A percentile compares a stretch with the other conserved stretches of the same genome.
These are phyloP conservation scores for Catagonus wagneri DNA, from an alignment of 2,113 vertebrate genomes.

Conservation along the genomic window DNA sequence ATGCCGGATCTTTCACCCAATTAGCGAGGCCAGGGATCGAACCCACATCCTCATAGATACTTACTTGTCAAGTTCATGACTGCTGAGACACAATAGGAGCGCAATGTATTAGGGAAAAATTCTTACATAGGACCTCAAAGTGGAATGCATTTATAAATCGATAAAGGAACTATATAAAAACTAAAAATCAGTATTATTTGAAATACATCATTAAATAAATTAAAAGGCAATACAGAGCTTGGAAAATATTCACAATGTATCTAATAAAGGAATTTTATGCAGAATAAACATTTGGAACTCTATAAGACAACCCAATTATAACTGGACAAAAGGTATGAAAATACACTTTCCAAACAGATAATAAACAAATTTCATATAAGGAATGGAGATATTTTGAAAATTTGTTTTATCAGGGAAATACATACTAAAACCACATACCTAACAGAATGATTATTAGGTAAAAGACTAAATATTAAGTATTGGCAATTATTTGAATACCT, in stretches of 20 bases:
- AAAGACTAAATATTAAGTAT: not conserved
- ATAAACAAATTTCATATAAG: not conserved
- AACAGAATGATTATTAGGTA: not conserved
- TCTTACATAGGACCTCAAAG: not conserved
- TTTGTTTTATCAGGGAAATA: not conserved
- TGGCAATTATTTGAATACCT: not conserved
- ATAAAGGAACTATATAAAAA: not conserved
- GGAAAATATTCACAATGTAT: not conserved
- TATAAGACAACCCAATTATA: not conserved
- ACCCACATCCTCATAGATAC: too few species aligned
- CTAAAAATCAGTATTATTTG: not conserved
- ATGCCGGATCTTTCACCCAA: too few species aligned
- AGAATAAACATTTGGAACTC: not conserved
- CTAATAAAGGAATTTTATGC: not conserved
- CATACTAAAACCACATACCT: not conserved
- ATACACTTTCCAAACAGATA: not conserved
- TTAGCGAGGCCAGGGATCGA: too few species aligned
- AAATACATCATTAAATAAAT: not conserved
- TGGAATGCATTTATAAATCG: not conserved
- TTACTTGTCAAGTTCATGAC: too few species aligned
- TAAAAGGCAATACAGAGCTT: not conserved
- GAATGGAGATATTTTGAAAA: not conserved
- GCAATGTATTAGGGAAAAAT: not conserved
- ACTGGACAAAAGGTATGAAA: not conserved
- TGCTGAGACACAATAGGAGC: too few species aligned